Percentiles rank a stretch among this genome's conserved stretches.
phyloP scores from a whole-genome alignment of 2,797 vertebrate species.

The Phrynocephalus vlangalii region DNA sequence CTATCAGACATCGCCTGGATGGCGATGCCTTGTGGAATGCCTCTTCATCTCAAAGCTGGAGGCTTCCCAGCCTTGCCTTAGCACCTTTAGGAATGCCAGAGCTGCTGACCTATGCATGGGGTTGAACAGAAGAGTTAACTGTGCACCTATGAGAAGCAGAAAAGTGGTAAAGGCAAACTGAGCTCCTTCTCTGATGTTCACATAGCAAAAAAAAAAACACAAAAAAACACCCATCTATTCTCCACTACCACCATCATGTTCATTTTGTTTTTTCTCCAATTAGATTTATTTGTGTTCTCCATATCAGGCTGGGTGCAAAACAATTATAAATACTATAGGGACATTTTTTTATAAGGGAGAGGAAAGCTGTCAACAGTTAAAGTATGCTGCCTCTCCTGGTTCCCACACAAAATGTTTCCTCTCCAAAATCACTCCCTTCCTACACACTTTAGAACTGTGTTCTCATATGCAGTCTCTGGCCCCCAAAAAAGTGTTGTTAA shows the following conservation, averaged over 20 bases:
- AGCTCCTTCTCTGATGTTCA: neutral
- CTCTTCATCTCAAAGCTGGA: too few species aligned
- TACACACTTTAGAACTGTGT: neutral
- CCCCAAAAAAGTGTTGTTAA: neutral
- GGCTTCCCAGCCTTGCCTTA: neutral
- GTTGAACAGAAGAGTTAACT: neutral
- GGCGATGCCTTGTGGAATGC: too few species aligned
- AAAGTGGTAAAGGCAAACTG: neutral
- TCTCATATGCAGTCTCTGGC: neutral
- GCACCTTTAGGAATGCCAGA: neutral
- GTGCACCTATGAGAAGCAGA: neutral
- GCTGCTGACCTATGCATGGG: neutral
- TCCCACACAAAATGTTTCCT: neutral
- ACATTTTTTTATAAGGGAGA: neutral
- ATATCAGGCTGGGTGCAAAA: neutral
- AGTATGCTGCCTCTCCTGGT: neutral
- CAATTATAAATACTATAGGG: neutral
- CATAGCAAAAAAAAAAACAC: neutral
- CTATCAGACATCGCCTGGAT: too few species aligned
- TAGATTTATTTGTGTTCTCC: neutral
- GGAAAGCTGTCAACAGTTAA: neutral
- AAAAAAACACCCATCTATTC: neutral
- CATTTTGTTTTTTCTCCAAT: neutral
- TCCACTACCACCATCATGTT: neutral
- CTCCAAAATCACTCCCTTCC: neutral